Conservation (phyloP, 2,888 invertebrate species). For the Seira sanloemensis region DNA sequence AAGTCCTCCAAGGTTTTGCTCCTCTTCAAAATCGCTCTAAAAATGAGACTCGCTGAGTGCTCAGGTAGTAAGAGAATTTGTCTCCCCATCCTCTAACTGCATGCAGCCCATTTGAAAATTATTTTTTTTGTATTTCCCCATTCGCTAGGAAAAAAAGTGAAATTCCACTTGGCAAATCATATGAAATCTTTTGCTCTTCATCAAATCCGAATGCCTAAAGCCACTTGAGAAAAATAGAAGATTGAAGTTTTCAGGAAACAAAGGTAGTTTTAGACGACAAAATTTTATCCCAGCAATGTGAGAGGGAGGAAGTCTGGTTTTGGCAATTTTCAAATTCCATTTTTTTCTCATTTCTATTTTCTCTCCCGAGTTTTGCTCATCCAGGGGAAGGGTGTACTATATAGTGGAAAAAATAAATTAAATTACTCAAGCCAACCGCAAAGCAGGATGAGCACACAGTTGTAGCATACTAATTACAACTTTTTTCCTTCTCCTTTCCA, state of each 20-base stretch:
- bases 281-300: neutral
- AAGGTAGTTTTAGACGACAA: neutral
- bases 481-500: conserved; percentile 21
- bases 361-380: neutral
- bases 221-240: neutral
- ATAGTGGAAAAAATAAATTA: neutral
- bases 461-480: conserved; percentile 39
- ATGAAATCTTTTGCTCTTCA: neutral
- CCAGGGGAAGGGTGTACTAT: neutral
- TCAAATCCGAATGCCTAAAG: neutral
- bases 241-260: neutral
- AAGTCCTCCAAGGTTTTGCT: neutral
- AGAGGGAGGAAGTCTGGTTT: neutral
- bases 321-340: neutral
- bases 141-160: too few species aligned
- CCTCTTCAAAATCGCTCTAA: too few species aligned
- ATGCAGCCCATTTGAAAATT: too few species aligned
- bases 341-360: neutral
- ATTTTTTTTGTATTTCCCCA: too few species aligned
- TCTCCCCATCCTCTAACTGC: too few species aligned
- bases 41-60: too few species aligned
- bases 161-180: neutral
- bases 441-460: conserved; percentile 1
- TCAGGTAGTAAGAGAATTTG: too few species aligned
- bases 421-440: conserved; percentile 4